Percentiles rank a stretch among this genome's conserved stretches.
Evolutionary conservation across 2,113 vertebrate species (phyloP).

Genomic region (Nothobranchius kuhntae): DNA sequence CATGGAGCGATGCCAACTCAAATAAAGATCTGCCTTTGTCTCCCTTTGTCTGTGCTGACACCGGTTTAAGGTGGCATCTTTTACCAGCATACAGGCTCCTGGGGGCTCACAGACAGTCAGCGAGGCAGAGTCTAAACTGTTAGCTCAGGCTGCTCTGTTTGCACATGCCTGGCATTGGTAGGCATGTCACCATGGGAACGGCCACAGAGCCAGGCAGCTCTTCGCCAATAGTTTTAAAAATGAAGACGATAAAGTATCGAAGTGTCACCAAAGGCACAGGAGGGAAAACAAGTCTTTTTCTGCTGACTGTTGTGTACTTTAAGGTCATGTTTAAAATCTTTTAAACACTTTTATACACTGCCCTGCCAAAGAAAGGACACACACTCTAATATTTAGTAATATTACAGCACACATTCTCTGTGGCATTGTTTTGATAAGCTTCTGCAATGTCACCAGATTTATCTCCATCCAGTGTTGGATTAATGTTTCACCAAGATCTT

Average conservation of each 20-base stretch:
- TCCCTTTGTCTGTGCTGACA: constrained; percentile 78
- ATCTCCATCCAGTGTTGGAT: too few species aligned
- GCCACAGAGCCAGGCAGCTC: constrained; percentile 62
- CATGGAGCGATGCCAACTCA: constrained; percentile 73
- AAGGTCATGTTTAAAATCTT: constrained; percentile 5
- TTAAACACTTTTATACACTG: background rate
- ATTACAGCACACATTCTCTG: too few species aligned
- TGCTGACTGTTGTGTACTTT: constrained; percentile 22
- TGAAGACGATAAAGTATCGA: constrained; percentile 76
- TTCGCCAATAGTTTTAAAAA: constrained; percentile 59
- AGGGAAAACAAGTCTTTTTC: constrained; percentile 44
- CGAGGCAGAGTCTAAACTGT: constrained; percentile 68
- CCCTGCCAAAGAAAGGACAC: too few species aligned
- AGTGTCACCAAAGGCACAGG: constrained; percentile 71
- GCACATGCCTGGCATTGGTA: constrained; percentile 80
- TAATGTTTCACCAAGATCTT: too few species aligned
- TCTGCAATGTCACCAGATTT: too few species aligned
- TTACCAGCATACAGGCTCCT: constrained; percentile 59
- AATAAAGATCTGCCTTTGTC: constrained; percentile 81
- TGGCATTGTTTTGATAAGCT: too few species aligned
- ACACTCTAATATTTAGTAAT: too few species aligned
- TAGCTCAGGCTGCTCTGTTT: constrained; percentile 79
- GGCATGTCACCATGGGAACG: constrained; percentile 82
- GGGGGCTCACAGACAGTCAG: constrained; percentile 55
- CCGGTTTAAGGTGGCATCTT: constrained; percentile 61